A percentile compares a stretch with the other conserved stretches of the same genome.
Conservation (phyloP, 2,113 vertebrate species). For the Tenrec ecaudatus region DNA sequence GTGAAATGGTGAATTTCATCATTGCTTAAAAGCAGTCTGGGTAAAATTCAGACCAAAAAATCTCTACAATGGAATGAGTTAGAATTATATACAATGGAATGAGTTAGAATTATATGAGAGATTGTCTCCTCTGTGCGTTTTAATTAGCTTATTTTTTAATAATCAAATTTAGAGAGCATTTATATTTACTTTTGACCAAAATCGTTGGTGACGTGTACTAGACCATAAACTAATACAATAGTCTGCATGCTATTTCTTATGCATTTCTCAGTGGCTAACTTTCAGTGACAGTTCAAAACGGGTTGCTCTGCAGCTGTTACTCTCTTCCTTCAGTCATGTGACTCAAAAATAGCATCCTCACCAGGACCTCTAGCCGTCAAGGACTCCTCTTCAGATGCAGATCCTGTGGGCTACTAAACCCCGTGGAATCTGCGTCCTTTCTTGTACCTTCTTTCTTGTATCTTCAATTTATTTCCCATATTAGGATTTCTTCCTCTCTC, state of each 20-base stretch:
- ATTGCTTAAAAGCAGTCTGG: constrained; percentile 28
- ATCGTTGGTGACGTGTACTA: not conserved
- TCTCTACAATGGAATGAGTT: not conserved
- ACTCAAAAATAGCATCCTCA: not conserved
- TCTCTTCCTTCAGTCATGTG: not conserved
- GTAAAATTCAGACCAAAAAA: not conserved
- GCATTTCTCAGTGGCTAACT: not conserved
- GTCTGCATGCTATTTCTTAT: not conserved
- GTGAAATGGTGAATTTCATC: not conserved
- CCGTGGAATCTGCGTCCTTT: not conserved
- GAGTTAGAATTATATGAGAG: constrained; percentile 27
- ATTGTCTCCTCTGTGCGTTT: not conserved
- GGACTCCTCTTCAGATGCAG: not conserved
- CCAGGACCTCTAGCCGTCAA: not conserved
- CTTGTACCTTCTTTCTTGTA: not conserved
- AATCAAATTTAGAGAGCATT: not conserved
- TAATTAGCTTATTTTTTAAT: too few relatives aligned
- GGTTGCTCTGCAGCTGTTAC: not conserved
- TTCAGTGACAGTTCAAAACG: not conserved
- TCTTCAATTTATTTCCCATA: not conserved
- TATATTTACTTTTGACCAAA: constrained; percentile 17
- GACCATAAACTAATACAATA: not conserved
- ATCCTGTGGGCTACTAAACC: not conserved
- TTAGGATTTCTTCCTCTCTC: not conserved
- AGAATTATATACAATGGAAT: constrained; percentile 6